phyloP scores from a whole-genome alignment of 2,797 vertebrate genomes.

The Lindbergichthys nudifrons region DNA sequence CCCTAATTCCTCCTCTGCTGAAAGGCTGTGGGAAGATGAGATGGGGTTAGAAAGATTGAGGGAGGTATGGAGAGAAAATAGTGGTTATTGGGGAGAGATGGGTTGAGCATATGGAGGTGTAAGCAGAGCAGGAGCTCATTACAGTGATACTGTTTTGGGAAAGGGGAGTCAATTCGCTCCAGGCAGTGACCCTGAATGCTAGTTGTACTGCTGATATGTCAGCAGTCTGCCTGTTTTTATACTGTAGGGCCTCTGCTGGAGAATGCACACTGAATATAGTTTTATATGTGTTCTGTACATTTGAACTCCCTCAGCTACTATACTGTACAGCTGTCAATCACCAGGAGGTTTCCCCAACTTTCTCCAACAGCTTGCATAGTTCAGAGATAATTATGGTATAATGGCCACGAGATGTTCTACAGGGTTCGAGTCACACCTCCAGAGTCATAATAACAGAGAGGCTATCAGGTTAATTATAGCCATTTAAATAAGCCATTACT shows the following conservation, averaged over 20 bases:
- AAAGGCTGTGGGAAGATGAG: conserved; percentile 32
- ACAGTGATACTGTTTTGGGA: conserved; percentile 48
- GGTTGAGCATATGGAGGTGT: background rate
- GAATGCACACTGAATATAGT: background rate
- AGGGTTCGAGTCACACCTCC: background rate
- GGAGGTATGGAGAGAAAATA: conserved; percentile 1
- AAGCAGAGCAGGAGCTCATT: conserved; percentile 47
- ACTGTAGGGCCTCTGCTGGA: background rate
- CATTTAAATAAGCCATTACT: background rate
- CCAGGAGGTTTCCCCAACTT: conserved; percentile 6
- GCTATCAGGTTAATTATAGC: background rate
- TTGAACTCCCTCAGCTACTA: conserved; percentile 3
- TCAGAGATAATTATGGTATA: background rate
- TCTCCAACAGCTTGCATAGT: conserved; percentile 1
- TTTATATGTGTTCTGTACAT: conserved; percentile 4
- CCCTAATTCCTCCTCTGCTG: background rate
- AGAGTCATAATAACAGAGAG: background rate
- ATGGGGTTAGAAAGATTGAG: background rate
- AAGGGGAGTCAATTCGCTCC: conserved; percentile 25
- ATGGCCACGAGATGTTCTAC: background rate
- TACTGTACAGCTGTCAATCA: conserved; percentile 32
- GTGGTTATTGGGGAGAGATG: conserved; percentile 8
- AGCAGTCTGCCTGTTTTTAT: background rate
- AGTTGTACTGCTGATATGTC: conserved; percentile 15
- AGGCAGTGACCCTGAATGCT: conserved; percentile 50